Conservation (phyloP, 2,888 invertebrate species). For the Herminia tarsipennalis region DNA sequence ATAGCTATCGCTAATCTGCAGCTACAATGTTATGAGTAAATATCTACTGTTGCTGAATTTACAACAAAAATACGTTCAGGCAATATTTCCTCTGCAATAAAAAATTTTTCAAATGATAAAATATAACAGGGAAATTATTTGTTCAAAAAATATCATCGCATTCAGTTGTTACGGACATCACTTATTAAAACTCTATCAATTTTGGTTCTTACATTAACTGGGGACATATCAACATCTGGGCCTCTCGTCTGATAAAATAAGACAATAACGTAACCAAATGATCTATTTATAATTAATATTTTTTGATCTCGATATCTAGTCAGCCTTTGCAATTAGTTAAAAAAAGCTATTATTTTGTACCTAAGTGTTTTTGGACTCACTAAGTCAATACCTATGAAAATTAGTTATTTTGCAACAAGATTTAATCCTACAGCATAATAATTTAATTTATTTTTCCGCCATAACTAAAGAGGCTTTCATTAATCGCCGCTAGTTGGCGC, state of each 20-base stretch:
- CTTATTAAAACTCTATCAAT: background rate
- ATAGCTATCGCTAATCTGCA: too few species aligned
- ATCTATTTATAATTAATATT: constrained; percentile 12
- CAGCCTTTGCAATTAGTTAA: constrained; percentile 16
- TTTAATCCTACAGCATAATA: too few species aligned
- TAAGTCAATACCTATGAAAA: too few species aligned
- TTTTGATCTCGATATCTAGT: constrained; percentile 44
- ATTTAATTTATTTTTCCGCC: too few species aligned
- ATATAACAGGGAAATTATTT: too few species aligned
- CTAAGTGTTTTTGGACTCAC: too few species aligned
- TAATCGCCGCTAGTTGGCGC: too few species aligned
- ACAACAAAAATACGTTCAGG: constrained; percentile 12
- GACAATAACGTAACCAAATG: constrained; percentile 36
- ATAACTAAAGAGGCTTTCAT: too few species aligned
- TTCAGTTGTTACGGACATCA: too few species aligned
- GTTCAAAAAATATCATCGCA: too few species aligned
- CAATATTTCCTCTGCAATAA: constrained; percentile 36
- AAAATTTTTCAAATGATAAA: constrained; percentile 22
- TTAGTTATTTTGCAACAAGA: too few species aligned
- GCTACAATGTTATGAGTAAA: too few species aligned
- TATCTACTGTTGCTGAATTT: background rate
- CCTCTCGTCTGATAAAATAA: constrained; percentile 29
- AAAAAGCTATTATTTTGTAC: background rate
- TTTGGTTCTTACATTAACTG: constrained; percentile 25
- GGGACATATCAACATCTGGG: constrained; percentile 43